Percentiles rank a stretch among this genome's conserved stretches.
Evolutionary conservation across 2,113 vertebrate genomes (phyloP).

Genomic region (Gallinago paraguaiae): DNA sequence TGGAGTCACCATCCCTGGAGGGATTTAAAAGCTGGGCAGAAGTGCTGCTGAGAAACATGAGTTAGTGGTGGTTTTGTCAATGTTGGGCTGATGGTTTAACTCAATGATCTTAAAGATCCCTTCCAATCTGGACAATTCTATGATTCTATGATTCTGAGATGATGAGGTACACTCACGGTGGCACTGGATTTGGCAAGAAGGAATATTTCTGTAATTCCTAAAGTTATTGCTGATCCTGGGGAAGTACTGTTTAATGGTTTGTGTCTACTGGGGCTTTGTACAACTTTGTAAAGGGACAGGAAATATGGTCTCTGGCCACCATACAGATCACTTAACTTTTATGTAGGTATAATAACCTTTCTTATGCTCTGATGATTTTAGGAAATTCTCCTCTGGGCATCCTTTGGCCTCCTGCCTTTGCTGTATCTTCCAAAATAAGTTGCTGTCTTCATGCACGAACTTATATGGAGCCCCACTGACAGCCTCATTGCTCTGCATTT

Average conservation of each 20-base stretch:
- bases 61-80: background rate
- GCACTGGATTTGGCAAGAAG: background rate
- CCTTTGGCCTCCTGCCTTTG: background rate
- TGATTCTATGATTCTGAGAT: background rate
- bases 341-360: slow-evolving; percentile 35
- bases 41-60: background rate
- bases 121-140: background rate
- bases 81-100: background rate
- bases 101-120: background rate
- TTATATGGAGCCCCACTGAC: background rate
- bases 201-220: background rate
- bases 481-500: background rate
- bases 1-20: background rate
- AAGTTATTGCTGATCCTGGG: background rate
- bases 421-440: background rate
- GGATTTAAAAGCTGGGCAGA: background rate
- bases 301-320: slow-evolving; percentile 7
- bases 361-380: slow-evolving; percentile 15
- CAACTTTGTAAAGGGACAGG: background rate
- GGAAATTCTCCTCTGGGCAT: background rate
- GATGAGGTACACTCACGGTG: accelerated
- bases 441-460: background rate
- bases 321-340: slow-evolving; percentile 32
- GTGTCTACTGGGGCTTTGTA: background rate
- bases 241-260: background rate